Evolutionary conservation across 2,797 vertebrate species (phyloP), one percentile per base, ranked within the genome.

Genomic region (Dromococcyx pavoninus): DNA sequence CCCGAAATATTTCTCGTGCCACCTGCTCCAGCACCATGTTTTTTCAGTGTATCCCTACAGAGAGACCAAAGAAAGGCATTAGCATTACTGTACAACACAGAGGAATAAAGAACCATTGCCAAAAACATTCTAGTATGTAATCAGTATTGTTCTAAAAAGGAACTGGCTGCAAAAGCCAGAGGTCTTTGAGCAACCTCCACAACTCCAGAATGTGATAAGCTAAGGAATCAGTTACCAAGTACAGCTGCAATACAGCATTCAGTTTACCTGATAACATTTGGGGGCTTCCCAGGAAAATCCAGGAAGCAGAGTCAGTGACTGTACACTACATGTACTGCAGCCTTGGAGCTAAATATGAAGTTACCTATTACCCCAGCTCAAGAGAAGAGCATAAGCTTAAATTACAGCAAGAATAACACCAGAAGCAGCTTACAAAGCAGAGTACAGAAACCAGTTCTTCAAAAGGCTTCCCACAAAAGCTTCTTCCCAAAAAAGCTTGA

Each of bases 1-100:
- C 99, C 99, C 1, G 99, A 99, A 95, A 99, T 99, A 96, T 99
- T 99, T 83, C 99, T 98, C 16, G 99, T 99, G 13, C 99, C 99
- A 58, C 99, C 99, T 9, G 99, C 99, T 50, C 99, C 99, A 2
- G 99, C 99, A 33, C 99, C 99, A 23, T 99, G 99, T 54, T 98
- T 98, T 94, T 97, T 98, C 95, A 99, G 96, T 37, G 98, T 99
- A 30, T 99, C 98, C 98, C 99, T 99, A 76, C 60, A 77, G 37
- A 71, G 17, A 10, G 30, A 35, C 91, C 67, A 88, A 86, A 80
- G 23, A 86, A 35, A 87, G 13, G 33, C 18, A 25, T 93, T 12
- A 93, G 71, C 6, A 5, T 25, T 75, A 65, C 39, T 37, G 48
- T 2, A 1, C 4, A 4, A 39, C 46, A 72, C 4, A 73, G 13